These are phyloP conservation scores for Drosophila kikkawai DNA, from an alignment of 1,140 invertebrate genomes.

Conservation along the genomic window DNA sequence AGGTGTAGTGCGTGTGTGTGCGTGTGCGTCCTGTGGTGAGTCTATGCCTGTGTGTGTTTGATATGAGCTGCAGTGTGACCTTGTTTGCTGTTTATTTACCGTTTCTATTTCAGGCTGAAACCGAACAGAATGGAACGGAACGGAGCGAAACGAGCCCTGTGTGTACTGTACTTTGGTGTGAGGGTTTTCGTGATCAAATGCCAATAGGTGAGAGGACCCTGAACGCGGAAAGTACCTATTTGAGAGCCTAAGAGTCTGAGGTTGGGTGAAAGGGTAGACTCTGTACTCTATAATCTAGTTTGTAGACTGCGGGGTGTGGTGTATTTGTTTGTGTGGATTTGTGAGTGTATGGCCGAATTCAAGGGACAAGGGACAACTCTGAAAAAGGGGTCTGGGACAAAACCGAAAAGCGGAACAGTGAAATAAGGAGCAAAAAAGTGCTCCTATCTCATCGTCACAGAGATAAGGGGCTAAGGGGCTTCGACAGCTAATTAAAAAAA, in stretches of 20 bases:
- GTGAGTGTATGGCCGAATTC: slow-evolving; percentile 32
- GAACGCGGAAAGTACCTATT: slow-evolving; percentile 3
- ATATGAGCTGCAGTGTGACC: slow-evolving; percentile 13
- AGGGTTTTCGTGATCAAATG: slow-evolving; percentile 31
- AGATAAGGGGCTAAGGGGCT: slow-evolving; percentile 6
- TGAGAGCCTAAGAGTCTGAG: background rate
- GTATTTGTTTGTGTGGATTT: slow-evolving; percentile 3
- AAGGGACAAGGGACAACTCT: slow-evolving; percentile 21
- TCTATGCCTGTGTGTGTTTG: slow-evolving; percentile 19
- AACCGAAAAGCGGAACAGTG: slow-evolving; percentile 28
- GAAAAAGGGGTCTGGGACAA: slow-evolving; percentile 6
- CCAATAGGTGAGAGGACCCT: slow-evolving; percentile 43
- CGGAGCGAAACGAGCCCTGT: background rate
- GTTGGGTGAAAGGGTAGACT: background rate
- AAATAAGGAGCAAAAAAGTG: background rate
- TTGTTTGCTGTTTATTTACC: background rate
- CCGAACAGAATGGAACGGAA: slow-evolving; percentile 9
- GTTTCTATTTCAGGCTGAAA: slow-evolving; percentile 12
- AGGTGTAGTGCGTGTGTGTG: slow-evolving; percentile 10
- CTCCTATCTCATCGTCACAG: slow-evolving; percentile 1
- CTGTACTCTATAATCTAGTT: background rate
- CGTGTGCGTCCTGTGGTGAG: slow-evolving; percentile 27
- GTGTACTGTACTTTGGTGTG: slow-evolving; percentile 16
- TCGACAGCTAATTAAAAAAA: slow-evolving; percentile 22
- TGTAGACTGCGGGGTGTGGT: background rate